Evolutionary conservation across 2,113 vertebrate species (phyloP).

Genomic region (Rhea americana): DNA sequence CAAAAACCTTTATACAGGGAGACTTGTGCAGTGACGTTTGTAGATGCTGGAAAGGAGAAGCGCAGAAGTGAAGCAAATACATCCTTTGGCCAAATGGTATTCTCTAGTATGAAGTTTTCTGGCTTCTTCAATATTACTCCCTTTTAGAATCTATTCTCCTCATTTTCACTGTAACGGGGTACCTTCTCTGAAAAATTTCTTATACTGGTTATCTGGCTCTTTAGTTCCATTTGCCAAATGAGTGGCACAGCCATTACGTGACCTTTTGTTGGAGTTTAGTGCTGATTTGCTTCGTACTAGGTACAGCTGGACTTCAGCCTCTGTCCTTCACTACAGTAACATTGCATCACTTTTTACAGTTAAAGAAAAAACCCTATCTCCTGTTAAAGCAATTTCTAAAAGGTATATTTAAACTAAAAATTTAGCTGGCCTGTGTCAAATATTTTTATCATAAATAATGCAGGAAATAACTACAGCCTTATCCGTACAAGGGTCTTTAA

Average conservation of each 20-base stretch:
- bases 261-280: not conserved
- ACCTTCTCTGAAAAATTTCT: not conserved
- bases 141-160: not conserved
- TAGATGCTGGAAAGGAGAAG: not conserved
- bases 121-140: not conserved
- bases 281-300: not conserved
- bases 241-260: not conserved
- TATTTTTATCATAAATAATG: conserved; percentile 17
- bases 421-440: not conserved
- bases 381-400: not conserved
- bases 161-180: not conserved
- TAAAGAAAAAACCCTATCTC: not conserved
- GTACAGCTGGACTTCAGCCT: not conserved
- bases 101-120: not conserved
- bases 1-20: not conserved
- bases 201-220: not conserved
- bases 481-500: not conserved
- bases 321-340: not conserved
- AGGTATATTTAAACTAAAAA: not conserved
- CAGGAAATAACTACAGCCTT: not conserved
- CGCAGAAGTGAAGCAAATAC: not conserved
- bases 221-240: not conserved
- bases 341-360: not conserved
- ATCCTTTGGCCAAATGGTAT: not conserved
- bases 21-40: not conserved